Evolutionary conservation across 2,797 vertebrate genomes (phyloP), one percentile per base, ranked within the genome.

Genomic region (Podarcis lilfordi): DNA sequence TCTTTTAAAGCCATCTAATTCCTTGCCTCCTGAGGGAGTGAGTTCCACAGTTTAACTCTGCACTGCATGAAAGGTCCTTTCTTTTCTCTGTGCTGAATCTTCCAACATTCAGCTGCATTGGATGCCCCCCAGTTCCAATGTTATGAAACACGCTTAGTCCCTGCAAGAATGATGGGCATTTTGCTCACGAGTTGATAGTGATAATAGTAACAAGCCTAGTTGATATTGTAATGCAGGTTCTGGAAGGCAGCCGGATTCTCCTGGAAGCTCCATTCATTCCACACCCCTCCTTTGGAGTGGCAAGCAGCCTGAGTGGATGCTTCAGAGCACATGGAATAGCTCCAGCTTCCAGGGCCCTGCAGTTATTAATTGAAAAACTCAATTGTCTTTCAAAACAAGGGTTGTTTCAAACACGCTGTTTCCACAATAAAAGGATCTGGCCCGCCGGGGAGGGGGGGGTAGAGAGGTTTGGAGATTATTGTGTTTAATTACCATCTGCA

Each of bases 401-500:
- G 50, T 29, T 66, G 45, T 40, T 89, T 55, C 64, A 59, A 85
- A 68, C 23, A 78, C 32, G 4, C 40, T 40, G 32, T 55, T 85
- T 76, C 32, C n/a, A 85, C 43, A 76, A 89, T 68, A 85, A 89
- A 64, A 85, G 72, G 40, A 29, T 50, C 69, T 37, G 17, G 21
- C 40, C 88, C 71, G 8, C 71, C 4, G 68, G 59, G 32, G 75
- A 55, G 50, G 50, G 13, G 21, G 69, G n/a, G 4, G 32, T 32
- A 32, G n/a, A 15, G n/a, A 55, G 66, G 64, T 61, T 84, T 69
- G 76, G 69, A 81, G 88, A 89, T 85, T 66, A 85, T 69, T 76
- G n/a, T 50, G 59, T 84, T 80, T 89, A 89, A 89, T 89, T 85
- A 81, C 78, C 83, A 76, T 75, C 83, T 81, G 78, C 78, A 85